These are phyloP conservation scores for Zaprionus vittiger DNA, from an alignment of 1,140 invertebrate species.

Conservation along the genomic window DNA sequence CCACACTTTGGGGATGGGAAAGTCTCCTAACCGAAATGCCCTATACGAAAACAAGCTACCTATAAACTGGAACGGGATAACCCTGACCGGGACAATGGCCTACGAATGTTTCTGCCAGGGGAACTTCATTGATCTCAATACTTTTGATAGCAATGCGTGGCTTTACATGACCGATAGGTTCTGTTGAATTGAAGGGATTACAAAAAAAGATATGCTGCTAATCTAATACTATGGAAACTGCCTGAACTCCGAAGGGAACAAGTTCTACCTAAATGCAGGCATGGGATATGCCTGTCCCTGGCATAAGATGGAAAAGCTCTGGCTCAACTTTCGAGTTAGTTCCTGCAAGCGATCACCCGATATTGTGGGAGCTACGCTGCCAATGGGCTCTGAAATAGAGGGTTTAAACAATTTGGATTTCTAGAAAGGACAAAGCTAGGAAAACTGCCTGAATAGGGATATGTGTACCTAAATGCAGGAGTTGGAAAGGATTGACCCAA, in stretches of 20 bases:
- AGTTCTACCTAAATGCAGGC: slow-evolving; percentile 87
- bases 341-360: slow-evolving; percentile 86
- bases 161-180: slow-evolving; percentile 75
- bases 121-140: slow-evolving; percentile 71
- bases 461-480: slow-evolving; percentile 85
- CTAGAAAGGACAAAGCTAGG: not conserved
- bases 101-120: slow-evolving; percentile 57
- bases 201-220: not conserved
- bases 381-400: slow-evolving; percentile 87
- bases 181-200: slow-evolving; percentile 43
- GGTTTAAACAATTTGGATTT: not conserved
- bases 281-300: slow-evolving; percentile 87
- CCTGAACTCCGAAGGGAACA: slow-evolving; percentile 11
- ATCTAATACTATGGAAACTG: slow-evolving; percentile 16
- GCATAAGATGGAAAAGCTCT: slow-evolving; percentile 86
- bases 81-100: slow-evolving; percentile 88
- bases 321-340: slow-evolving; percentile 75
- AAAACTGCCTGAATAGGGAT: slow-evolving; percentile 39
- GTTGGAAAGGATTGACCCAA: slow-evolving; percentile 86
- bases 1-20: slow-evolving; percentile 24
- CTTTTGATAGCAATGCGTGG: slow-evolving; percentile 72
- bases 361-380: slow-evolving; percentile 88
- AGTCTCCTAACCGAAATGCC: slow-evolving; percentile 31
- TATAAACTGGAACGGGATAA: slow-evolving; percentile 89
- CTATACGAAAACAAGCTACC: slow-evolving; percentile 84